Percentiles rank a stretch among this genome's conserved stretches.
phyloP scores from a whole-genome alignment of 2,113 vertebrate species.

The Hippoglossus stenolepis region DNA sequence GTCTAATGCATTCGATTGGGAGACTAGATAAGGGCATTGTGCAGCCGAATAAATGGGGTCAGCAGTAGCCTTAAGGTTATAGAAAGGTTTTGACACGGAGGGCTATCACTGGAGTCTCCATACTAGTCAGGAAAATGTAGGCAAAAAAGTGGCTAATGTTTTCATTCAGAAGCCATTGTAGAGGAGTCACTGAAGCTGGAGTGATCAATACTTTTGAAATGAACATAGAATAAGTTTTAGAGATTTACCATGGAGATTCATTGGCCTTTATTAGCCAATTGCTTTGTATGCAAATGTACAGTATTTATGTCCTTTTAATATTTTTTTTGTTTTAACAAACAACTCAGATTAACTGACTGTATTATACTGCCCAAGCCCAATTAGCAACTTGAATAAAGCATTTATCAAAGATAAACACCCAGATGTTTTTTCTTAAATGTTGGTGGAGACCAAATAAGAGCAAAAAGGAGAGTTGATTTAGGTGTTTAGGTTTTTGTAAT shows the following conservation, averaged over 20 bases:
- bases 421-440: background rate
- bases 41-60: constrained; percentile 55
- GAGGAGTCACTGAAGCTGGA: background rate
- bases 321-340: no score
- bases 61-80: constrained; percentile 60
- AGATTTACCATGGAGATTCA: background rate
- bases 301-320: no score
- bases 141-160: background rate
- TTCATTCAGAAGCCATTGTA: background rate
- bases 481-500: no score
- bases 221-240: background rate
- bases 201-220: constrained; percentile 15
- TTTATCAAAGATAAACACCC: background rate
- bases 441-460: background rate
- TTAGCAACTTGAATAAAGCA: background rate
- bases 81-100: constrained; percentile 30
- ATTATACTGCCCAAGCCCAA: no score
- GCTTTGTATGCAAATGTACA: no score
- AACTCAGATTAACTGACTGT: no score
- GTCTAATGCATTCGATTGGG: constrained; percentile 57
- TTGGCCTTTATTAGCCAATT: background rate
- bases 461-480: background rate
- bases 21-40: constrained; percentile 41
- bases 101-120: background rate
- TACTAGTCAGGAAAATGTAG: constrained; percentile 1